Conservation (phyloP, 2,797 vertebrate genomes). For the Karalla daura region DNA sequence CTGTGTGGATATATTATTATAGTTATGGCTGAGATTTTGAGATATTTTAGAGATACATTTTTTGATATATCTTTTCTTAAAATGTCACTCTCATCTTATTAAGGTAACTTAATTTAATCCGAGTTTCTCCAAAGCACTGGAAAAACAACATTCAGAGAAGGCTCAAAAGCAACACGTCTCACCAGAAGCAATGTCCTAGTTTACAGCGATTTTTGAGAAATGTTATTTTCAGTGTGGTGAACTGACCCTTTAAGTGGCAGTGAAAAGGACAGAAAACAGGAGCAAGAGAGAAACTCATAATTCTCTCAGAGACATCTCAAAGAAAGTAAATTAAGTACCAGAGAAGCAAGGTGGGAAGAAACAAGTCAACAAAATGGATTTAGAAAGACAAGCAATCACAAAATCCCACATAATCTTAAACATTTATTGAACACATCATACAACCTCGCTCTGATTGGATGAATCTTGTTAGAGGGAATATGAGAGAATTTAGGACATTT, state of each 20-base stretch:
- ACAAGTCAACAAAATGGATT: not conserved
- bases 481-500: conserved; percentile 26
- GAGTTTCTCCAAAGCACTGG: not conserved
- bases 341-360: not conserved
- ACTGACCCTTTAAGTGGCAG: not conserved
- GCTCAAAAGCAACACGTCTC: not conserved
- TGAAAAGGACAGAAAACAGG: not conserved
- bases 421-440: conserved; percentile 16
- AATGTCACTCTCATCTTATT: not conserved
- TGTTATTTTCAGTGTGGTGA: not conserved
- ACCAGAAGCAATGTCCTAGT: not conserved
- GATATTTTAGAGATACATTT: not conserved
- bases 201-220: not conserved
- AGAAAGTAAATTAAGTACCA: not conserved
- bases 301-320: not conserved
- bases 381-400: not conserved
- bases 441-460: conserved; percentile 10
- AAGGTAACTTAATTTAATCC: not conserved
- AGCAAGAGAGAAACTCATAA: not conserved
- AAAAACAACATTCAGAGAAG: not conserved
- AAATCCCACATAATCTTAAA: conserved; percentile 4
- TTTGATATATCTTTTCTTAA: not conserved
- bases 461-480: conserved; percentile 9
- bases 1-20: no score
- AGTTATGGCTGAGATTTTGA: not conserved